Evolutionary conservation across 2,888 invertebrate species (phyloP), one percentile per base, ranked within the genome.

Genomic region (Eremobia ochroleuca): DNA sequence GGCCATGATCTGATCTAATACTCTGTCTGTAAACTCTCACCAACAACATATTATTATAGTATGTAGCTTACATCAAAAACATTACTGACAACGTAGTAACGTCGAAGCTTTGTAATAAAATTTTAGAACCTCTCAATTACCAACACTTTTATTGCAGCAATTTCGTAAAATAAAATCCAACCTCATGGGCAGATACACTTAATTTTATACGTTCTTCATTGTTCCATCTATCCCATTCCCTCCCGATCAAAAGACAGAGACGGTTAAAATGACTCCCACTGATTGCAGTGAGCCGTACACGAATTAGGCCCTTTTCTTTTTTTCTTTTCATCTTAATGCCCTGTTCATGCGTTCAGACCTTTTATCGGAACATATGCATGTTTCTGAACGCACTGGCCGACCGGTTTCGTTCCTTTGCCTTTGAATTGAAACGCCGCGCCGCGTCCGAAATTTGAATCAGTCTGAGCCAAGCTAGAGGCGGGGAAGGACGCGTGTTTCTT

Each of bases 281-380:
- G 96, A 96, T 96, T 95, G 95, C 95, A 95, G 94, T 94, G 94
- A 96, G 95, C 95, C 94, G 94, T 94, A 95, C 94, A 95, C 94
- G 96, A 96, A 96, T 96, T 96, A 96, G 95, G 93, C 92, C 93
- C 94, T 94, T 95, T 94, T 93, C 89, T 93, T 93, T 92, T 94
- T 93, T 93, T 94, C 89, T 91, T 93, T 92, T 91, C 93, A 91
- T 93, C 94, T 94, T 96, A 96, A 96, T 95, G 94, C 94, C 92
- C 94, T 94, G 95, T 95, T 96, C 95, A 96, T 95, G 95, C 94
- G 94, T 94, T 93, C 93, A 94, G 94, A 93, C 94, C 94, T 95
- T 96, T 96, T 96, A 96, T 96, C 95, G 93, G 92, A 95, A 95
- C 95, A 96, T 94, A 96, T 96, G 95, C 95, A 94, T 91, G 94